Conservation (phyloP, 2,797 vertebrate species). For the Hippoglossus hippoglossus region DNA sequence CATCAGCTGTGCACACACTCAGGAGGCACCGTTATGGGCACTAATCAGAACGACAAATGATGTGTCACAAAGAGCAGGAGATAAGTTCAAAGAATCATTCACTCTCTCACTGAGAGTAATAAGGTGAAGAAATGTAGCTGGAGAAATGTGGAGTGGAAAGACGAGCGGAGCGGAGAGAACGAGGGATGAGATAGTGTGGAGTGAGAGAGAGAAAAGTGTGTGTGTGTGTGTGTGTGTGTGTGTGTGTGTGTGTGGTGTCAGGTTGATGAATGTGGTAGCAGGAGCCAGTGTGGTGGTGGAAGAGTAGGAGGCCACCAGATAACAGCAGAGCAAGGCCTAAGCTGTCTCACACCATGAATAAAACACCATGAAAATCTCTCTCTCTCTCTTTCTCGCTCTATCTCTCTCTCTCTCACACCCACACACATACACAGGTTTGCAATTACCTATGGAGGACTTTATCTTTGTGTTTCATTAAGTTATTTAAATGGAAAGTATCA, state of each 20-base stretch:
- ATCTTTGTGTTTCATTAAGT: constrained; percentile 53
- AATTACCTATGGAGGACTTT: constrained; percentile 58
- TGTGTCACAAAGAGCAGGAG: constrained; percentile 70
- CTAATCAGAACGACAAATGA: constrained; percentile 76
- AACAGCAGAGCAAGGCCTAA: constrained; percentile 73
- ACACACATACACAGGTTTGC: constrained; percentile 31
- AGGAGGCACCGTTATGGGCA: constrained; percentile 53
- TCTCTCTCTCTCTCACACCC: constrained; percentile 4
- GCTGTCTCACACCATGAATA: constrained; percentile 64
- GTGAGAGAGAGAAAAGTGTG: constrained; percentile 16
- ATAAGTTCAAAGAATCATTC: constrained; percentile 65
- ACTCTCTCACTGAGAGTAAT: constrained; percentile 61
- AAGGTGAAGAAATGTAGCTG: constrained; percentile 65
- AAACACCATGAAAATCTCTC: constrained; percentile 46
- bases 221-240: constrained; percentile 15
- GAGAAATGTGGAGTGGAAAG: constrained; percentile 58
- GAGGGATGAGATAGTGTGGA: constrained; percentile 35
- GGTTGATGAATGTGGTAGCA: constrained; percentile 80
- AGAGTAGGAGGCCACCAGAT: constrained; percentile 78
- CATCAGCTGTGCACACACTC: constrained; percentile 51
- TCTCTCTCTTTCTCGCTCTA: neutral
- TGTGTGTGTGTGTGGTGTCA: constrained; percentile 60
- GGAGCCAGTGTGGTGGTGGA: constrained; percentile 72
- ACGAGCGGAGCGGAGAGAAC: constrained; percentile 41
- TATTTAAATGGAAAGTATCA: constrained; percentile 45